phyloP scores from a whole-genome alignment of 23 tunicate species.

The Diplosoma virens region DNA sequence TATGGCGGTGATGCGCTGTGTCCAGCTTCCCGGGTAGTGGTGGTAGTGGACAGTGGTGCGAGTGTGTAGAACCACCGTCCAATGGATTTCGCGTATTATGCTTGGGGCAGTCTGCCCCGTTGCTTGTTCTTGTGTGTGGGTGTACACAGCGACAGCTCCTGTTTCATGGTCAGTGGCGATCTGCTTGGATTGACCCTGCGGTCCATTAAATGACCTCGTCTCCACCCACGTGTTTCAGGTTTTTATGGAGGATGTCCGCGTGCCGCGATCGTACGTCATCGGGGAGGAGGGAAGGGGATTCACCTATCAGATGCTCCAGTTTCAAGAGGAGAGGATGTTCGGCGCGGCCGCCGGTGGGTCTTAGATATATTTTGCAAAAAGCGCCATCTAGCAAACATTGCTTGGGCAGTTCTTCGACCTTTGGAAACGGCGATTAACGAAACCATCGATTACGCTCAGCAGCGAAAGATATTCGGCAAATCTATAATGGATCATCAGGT shows the following conservation, averaged over 20 bases:
- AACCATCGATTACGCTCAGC: constrained; percentile 77
- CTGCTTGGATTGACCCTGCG: too few species aligned
- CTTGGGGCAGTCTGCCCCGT: too few species aligned
- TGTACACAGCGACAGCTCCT: too few species aligned
- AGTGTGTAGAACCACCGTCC: too few species aligned
- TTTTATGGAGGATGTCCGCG: constrained; percentile 89
- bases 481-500: constrained; percentile 85
- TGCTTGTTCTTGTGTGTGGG: too few species aligned
- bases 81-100: too few species aligned
- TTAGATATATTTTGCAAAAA: not conserved
- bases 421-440: constrained; percentile 67
- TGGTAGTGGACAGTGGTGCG: too few species aligned
- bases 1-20: too few species aligned
- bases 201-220: not conserved
- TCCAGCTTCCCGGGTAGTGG: too few species aligned
- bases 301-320: constrained; percentile 93
- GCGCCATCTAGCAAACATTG: not conserved
- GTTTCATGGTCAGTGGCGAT: too few species aligned
- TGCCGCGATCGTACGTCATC: constrained; percentile 72
- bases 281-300: constrained; percentile 98
- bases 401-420: constrained; percentile 39
- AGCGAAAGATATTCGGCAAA: constrained; percentile 80
- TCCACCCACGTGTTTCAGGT: constrained; percentile 23
- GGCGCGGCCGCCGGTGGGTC: constrained; percentile 58
- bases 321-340: constrained; percentile 91